These are phyloP conservation scores for Neoscelio sp. DNA, from an alignment of 2,888 invertebrate species.

Conservation along the genomic window DNA sequence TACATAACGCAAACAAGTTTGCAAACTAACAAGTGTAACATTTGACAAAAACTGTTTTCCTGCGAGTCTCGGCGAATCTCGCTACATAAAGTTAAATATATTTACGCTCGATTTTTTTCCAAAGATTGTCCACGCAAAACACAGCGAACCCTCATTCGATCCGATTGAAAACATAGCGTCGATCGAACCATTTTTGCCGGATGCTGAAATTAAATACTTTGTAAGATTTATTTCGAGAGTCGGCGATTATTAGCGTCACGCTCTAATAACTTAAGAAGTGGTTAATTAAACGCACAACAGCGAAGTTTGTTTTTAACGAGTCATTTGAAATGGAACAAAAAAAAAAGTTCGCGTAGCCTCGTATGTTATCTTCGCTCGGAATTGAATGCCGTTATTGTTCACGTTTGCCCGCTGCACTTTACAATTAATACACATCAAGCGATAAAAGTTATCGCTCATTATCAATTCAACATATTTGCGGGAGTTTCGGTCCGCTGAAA, in stretches of 20 bases:
- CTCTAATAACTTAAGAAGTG: slow-evolving; percentile 44
- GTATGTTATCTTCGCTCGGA: slow-evolving; percentile 4
- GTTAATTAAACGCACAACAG: slow-evolving; percentile 45
- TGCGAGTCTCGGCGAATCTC: not conserved
- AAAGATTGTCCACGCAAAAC: too few species aligned
- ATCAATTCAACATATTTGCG: not conserved
- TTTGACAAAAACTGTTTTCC: slow-evolving; percentile 39
- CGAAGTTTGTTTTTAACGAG: slow-evolving; percentile 26
- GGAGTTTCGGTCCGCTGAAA: too few species aligned
- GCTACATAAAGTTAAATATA: too few species aligned
- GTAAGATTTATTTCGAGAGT: slow-evolving; percentile 51
- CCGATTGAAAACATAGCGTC: slow-evolving; percentile 12
- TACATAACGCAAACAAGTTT: slow-evolving; percentile 45
- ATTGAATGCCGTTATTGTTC: slow-evolving; percentile 10
- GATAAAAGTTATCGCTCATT: slow-evolving; percentile 12
- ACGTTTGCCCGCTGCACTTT: not conserved
- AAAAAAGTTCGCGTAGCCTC: slow-evolving; percentile 23
- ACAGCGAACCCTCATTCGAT: too few species aligned
- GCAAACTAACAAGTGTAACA: slow-evolving; percentile 42
- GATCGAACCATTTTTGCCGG: not conserved
- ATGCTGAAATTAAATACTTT: slow-evolving; percentile 29
- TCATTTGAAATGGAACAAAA: slow-evolving; percentile 11
- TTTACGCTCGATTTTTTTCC: too few species aligned
- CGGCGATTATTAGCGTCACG: slow-evolving; percentile 44
- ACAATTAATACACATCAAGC: slow-evolving; percentile 29